These are phyloP conservation scores for Brienomyrus brachyistius DNA, from an alignment of 2,113 vertebrate genomes.

Conservation along the genomic window DNA sequence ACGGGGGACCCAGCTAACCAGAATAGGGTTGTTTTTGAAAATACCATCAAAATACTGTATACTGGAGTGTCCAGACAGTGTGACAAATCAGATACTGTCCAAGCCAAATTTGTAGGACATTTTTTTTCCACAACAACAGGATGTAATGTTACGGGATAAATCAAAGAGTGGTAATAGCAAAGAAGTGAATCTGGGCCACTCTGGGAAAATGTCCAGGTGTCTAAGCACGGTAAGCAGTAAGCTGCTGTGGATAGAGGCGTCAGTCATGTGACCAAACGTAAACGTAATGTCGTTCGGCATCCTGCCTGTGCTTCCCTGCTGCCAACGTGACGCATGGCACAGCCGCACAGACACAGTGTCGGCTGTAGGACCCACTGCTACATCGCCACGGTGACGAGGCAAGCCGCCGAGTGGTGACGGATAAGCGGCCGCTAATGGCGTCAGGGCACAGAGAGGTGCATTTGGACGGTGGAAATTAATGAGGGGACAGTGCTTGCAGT, in stretches of 20 bases:
- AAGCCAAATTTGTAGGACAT: not conserved
- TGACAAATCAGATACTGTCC: not conserved
- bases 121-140: not conserved
- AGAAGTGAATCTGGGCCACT: constrained; percentile 25
- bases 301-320: not conserved
- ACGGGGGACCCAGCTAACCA: not conserved
- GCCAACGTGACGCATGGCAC: not conserved
- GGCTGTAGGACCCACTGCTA: not conserved
- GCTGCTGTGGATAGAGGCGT: not conserved
- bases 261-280: not conserved
- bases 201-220: not conserved
- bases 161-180: not conserved
- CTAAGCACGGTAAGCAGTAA: not conserved
- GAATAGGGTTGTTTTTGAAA: not conserved
- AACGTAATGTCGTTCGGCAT: not conserved
- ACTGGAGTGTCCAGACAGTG: not conserved
- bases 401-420: not conserved
- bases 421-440: not conserved
- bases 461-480: not conserved
- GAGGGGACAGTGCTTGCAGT: not conserved
- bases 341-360: not conserved
- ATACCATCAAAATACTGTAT: not conserved
- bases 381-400: not conserved
- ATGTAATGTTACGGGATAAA: not conserved
- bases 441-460: not conserved